Evolutionary conservation across 2,888 invertebrate species (phyloP), one percentile per base, ranked within the genome.

Genomic region (Erebia epiphron): DNA sequence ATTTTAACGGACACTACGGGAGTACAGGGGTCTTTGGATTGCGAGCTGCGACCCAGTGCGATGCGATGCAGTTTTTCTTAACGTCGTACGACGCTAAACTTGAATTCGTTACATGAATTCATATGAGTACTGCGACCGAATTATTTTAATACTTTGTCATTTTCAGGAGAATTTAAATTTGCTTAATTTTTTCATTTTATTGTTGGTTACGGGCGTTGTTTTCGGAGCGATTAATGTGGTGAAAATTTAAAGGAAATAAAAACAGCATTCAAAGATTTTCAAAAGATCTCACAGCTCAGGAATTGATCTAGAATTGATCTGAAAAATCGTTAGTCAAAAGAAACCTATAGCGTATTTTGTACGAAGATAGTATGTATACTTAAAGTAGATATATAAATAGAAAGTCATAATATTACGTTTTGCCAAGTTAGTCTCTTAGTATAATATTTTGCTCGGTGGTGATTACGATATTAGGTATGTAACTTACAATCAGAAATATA

Each of bases 101-200:
- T 88, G 90, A 90, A 90, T 91, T 90, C 88, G 89, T 91, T 91
- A 89, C 86, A 83, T 85, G 82, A 86, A 80, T 82, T 80, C 78
- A 78, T 84, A 80, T 77, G 73, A 69, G 16, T 79, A 86, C 80
- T 76, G 57, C 73, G 78, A 73, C 73, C 61, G 9, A 73, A 54
- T 14, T 1, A 49, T 63, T 3, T 73, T 73, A 21, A 71, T 75
- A 70, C 72, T 54, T 54, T n/a, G 16, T 9, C 16, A 7, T 21
- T 62, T 49, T 62, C 7, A n/a, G 9, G 35, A 54, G 49, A 61
- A 41, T 58, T 21, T 35, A 11, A 18, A 46, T 62, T 13, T 46
- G 18, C 1, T 35, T 7, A 5, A 35, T 35, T 3, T 10, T 21
- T 18, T 54, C 2, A 14, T 18, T 16, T 16, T 18, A 18, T 10